Percentiles rank a stretch among this genome's conserved stretches.
phyloP scores from a whole-genome alignment of 2,113 vertebrate genomes.

The Mungos mungo region DNA sequence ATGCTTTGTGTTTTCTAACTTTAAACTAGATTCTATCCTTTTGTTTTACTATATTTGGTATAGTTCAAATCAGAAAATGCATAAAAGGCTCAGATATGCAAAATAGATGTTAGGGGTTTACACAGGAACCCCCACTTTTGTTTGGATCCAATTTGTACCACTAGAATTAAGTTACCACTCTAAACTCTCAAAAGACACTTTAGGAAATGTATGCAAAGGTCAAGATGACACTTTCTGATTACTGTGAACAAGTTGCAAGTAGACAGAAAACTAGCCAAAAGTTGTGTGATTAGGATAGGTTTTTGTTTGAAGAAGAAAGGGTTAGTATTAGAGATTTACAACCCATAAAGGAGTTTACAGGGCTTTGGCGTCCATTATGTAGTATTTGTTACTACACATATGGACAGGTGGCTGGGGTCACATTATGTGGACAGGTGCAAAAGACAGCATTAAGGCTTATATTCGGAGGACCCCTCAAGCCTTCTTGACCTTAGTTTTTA shows the following conservation, averaged over 20 bases:
- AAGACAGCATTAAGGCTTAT: not conserved
- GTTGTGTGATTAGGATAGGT: not conserved
- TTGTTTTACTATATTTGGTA: not conserved
- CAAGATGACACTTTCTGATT: not conserved
- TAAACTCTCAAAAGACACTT: not conserved
- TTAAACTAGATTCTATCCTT: not conserved
- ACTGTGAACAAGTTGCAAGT: not conserved
- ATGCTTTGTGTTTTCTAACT: constrained; percentile 46
- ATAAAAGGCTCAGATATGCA: not conserved
- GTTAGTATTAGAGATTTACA: not conserved
- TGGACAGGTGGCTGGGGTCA: not conserved
- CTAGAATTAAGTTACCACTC: not conserved
- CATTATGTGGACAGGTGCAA: not conserved
- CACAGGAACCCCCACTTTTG: not conserved
- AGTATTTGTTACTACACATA: not conserved
- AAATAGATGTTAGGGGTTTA: not conserved
- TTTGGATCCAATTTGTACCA: not conserved
- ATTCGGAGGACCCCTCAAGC: not conserved
- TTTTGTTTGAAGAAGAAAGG: constrained; percentile 21
- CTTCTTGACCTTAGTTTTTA: not conserved
- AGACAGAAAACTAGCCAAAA: not conserved
- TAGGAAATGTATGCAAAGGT: not conserved
- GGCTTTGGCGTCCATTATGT: not conserved
- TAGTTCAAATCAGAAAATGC: constrained; percentile 27
- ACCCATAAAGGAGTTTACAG: not conserved